Conservation (phyloP, 2,888 invertebrate species). For the Dasysyrphus albostriatus region DNA sequence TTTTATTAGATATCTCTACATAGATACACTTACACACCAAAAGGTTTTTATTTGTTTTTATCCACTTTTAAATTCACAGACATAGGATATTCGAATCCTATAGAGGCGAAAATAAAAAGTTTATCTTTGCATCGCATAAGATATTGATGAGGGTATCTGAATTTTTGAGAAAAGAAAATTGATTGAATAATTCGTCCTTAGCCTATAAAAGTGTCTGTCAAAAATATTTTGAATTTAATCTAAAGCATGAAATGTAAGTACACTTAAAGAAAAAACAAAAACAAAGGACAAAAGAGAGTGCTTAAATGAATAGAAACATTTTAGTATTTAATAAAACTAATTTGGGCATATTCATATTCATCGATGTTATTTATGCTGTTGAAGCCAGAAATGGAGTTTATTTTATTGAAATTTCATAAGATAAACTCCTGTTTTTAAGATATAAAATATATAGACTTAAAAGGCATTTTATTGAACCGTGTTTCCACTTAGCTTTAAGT, state of each 20-base stretch:
- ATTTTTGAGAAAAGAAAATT: slow-evolving; percentile 15
- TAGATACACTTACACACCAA: neutral
- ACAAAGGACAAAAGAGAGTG: too few species aligned
- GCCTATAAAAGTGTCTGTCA: slow-evolving; percentile 12
- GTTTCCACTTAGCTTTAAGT: too few species aligned
- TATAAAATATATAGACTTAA: too few species aligned
- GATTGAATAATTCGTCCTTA: slow-evolving; percentile 30
- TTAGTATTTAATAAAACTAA: too few species aligned
- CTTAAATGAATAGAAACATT: too few species aligned
- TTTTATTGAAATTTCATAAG: too few species aligned
- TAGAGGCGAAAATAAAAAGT: neutral
- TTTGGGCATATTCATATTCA: too few species aligned
- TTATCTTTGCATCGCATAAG: slow-evolving; percentile 8
- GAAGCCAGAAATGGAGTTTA: too few species aligned
- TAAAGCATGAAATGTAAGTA: neutral
- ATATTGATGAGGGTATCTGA: slow-evolving; percentile 32
- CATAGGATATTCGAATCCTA: neutral
- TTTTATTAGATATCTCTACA: neutral
- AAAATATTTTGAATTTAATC: slow-evolving; percentile 26
- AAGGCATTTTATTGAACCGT: too few species aligned
- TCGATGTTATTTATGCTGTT: too few species aligned
- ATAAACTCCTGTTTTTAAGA: too few species aligned
- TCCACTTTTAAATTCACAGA: slow-evolving; percentile 20
- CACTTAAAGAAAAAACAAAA: neutral
- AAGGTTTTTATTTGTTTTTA: neutral